Evolutionary conservation across 2,113 vertebrate genomes (phyloP), one percentile per base, ranked within the genome.

Genomic region (Eulacestoma nigropectus): DNA sequence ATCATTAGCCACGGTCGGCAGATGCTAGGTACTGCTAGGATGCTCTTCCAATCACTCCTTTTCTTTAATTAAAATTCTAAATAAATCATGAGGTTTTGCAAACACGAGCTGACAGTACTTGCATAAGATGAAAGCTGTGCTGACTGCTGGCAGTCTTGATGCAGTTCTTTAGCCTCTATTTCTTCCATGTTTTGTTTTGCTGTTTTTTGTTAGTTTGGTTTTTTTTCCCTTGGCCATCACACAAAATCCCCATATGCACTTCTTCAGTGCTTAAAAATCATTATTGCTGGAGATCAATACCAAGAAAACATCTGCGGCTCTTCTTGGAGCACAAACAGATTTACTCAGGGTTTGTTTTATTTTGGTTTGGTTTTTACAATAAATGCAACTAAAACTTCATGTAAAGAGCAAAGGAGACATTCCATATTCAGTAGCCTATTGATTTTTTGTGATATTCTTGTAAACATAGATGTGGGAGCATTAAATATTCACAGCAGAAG

Each of bases 31-130:
- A 57, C 55, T 44, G 60, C 67, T 95, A 89, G 87, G 82, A 96
- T 77, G 63, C 23, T 74, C 29, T 75, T 94, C 95, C 80, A 97
- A 91, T 93, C 84, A 93, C 85, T 95, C 95, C 25, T 94, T 96
- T 94, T 49, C 76, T 91, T 95, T 97, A 95, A 95, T 96, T 97
- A 97, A 97, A 96, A 83, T 87, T 95, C 60, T 89, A 97, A 98
- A 97, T 96, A 97, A 92, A 97, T 96, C 80, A 95, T 94, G 96
- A 96, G 39, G 10, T 80, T 86, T 81, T 92, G 65, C 90, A 97
- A 96, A 91, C 65, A 89, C 13, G 72, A 84, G 27, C 41, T 2
- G 44, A 57, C 80, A 78, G 56, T 62, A 65, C 59, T 95, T 73
- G 39, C 25, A 17, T 52, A 87, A 95, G 50, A 92, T 92, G 46